Percentiles rank a stretch among this genome's conserved stretches.
Evolutionary conservation across 2,888 invertebrate genomes (phyloP).

Genomic region (Thera britannica): DNA sequence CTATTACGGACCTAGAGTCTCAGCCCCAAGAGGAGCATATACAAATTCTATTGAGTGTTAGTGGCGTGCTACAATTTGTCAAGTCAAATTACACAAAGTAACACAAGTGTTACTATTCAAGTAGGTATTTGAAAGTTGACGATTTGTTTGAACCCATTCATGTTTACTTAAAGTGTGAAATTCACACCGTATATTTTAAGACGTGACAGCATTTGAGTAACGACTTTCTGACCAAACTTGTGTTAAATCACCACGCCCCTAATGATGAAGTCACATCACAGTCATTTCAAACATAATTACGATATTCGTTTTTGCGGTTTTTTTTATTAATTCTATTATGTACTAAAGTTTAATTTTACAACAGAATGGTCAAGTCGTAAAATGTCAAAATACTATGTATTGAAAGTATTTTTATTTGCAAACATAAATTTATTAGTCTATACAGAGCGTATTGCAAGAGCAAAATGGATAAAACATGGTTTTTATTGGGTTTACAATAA

Average conservation of each 20-base stretch:
- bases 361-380: not conserved
- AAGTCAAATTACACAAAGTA: not conserved
- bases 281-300: not conserved
- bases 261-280: conserved; percentile 20
- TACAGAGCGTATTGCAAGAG: conserved; percentile 5
- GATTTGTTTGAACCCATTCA: conserved; percentile 31
- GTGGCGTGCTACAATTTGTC: conserved; percentile 2
- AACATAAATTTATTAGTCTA: not conserved
- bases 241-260: conserved; percentile 39
- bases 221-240: conserved; percentile 24
- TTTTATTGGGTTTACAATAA: conserved; percentile 42
- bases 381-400: not conserved
- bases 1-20: too few relatives aligned
- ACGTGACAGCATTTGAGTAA: conserved; percentile 37
- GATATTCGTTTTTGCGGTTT: not conserved
- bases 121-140: conserved; percentile 25
- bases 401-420: conserved; percentile 3
- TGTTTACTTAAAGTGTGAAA: conserved; percentile 40
- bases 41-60: too few relatives aligned
- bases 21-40: too few relatives aligned
- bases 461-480: conserved; percentile 21
- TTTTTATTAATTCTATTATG: too few relatives aligned
- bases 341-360: not conserved
- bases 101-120: not conserved
- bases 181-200: conserved; percentile 37